These are phyloP conservation scores for Setophaga petechia DNA, from an alignment of 2,113 vertebrate species.

Conservation along the genomic window DNA sequence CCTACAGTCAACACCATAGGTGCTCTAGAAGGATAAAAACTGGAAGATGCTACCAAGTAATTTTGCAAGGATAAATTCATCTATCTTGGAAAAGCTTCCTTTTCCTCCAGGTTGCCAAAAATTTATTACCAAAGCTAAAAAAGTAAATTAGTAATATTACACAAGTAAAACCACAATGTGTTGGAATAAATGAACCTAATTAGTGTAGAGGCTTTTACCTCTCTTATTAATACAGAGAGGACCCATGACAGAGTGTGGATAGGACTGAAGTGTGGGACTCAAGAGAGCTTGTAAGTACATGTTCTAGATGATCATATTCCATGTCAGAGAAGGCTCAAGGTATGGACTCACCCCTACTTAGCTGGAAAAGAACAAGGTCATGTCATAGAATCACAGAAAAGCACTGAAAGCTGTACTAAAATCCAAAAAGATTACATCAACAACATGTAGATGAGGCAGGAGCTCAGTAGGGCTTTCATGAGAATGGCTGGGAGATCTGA, in stretches of 20 bases:
- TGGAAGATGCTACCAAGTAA: neutral
- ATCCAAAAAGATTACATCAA: neutral
- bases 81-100: neutral
- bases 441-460: rapidly evolving
- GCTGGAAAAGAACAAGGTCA: neutral
- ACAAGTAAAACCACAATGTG: neutral
- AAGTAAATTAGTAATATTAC: neutral
- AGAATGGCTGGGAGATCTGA: neutral
- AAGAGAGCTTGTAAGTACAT: neutral
- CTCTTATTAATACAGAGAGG: neutral
- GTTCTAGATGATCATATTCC: neutral
- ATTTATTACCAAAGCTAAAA: neutral
- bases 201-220: neutral
- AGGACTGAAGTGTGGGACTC: neutral
- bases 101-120: neutral
- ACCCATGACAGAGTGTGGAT: neutral
- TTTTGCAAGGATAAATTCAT: neutral
- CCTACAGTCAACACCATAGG: neutral
- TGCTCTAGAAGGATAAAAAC: neutral
- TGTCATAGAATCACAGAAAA: neutral
- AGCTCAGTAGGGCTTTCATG: neutral
- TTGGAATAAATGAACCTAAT: neutral
- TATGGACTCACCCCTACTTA: neutral
- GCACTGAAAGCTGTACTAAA: neutral
- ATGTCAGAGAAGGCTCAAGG: neutral